Base-by-base conservation (phyloP, 35 echinoderm and acorn worm species). In the Apostichopus parvimensis region DNA sequence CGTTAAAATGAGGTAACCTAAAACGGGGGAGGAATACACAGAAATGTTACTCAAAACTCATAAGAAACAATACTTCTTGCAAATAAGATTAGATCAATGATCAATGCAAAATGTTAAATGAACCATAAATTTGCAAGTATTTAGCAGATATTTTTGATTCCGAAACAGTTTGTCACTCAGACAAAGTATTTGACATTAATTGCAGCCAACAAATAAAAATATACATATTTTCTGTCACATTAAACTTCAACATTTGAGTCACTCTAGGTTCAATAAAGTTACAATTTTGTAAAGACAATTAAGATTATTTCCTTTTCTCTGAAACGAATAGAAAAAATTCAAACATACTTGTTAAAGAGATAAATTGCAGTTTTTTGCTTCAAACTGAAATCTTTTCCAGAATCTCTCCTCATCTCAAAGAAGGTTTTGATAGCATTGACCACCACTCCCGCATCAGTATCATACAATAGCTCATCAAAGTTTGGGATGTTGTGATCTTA, bases 1-100 rank as follows among this genome's bases (percentile, higher is more conserved):
- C 96, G 15, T 90, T 92, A 12, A 98, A 93, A 18, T 94, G 73
- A 22, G 54, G 52, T 83, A 98, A 92, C 56, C 96, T 98, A 81
- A 13, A 93, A 66, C 5, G 5, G 45, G 55, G 52, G 60, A 59
- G 53, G 12, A 79, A 13, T 2, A 82, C n/a, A 20, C 54, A 10
- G 6, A 56, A 57, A 82, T 68, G 18, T 18, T 68, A 45, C 34
- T 45, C 34, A 45, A 45, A 45, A 45, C 34, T 45, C 2, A 45
- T 45, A 45, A 45, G 34, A 45, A 45, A 45, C 34, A 45, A 45
- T 45, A 45, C 4, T 45, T 4, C 34, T 45, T 4, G 34, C 34
- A 45, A 28, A 28, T 28, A 28, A 1, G 26, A 28, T 28, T 28
- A 0, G 1, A 28, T 28, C 26, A 4, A 45, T 45, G 34, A 45